Conservation (phyloP, 2,888 invertebrate genomes). For the Trissoscelio sp. region DNA sequence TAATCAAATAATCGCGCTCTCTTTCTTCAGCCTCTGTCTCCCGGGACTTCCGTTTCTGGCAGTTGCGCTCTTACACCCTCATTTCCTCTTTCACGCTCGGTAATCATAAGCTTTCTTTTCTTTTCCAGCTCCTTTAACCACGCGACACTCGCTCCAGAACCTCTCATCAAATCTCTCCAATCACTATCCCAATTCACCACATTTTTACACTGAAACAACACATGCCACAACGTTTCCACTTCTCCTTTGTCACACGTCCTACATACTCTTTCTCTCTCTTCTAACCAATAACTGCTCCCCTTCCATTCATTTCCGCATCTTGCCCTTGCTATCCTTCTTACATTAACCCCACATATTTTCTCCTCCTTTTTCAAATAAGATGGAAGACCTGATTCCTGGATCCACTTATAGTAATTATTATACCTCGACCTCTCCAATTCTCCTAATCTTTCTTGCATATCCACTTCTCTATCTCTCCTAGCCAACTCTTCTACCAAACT, state of each 20-base stretch:
- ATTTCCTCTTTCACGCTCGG: background rate
- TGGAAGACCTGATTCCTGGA: too few relatives aligned
- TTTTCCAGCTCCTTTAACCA: background rate
- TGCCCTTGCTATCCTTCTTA: background rate
- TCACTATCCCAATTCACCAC: background rate
- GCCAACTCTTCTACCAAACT: too few relatives aligned
- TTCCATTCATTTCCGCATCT: conserved; percentile 9
- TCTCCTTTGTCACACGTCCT: background rate
- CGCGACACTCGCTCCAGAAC: background rate
- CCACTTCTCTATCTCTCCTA: too few relatives aligned
- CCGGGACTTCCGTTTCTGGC: conserved; percentile 1
- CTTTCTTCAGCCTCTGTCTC: background rate
- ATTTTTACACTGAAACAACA: conserved; percentile 2
- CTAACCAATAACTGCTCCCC: conserved; percentile 9
- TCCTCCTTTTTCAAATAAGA: too few relatives aligned
- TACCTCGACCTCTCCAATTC: background rate
- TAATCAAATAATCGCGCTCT: background rate
- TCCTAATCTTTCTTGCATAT: too few relatives aligned
- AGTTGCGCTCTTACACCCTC: conserved; percentile 11
- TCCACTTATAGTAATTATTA: background rate
- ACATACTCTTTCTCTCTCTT: background rate
- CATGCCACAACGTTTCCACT: background rate
- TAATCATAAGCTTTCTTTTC: background rate
- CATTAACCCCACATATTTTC: too few relatives aligned
- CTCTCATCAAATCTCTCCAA: conserved; percentile 1